These are phyloP conservation scores for Onchidella celtica DNA, from an alignment of 2,888 invertebrate species.

Conservation along the genomic window DNA sequence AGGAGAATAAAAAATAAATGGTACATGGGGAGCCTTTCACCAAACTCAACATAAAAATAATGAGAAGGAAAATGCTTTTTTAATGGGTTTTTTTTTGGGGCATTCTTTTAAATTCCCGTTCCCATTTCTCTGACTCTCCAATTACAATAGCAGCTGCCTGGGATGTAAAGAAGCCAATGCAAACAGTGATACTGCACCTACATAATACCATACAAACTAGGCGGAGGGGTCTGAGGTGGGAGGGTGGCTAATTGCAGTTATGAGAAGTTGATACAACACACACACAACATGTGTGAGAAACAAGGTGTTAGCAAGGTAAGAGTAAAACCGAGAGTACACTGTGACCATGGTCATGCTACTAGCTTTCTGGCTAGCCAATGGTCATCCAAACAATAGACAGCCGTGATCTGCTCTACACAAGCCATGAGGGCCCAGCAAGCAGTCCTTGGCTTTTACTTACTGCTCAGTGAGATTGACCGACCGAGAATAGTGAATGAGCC, in stretches of 20 bases:
- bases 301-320: not conserved
- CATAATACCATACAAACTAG: not conserved
- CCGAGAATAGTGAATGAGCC: constrained; percentile 60
- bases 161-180: not conserved
- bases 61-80: no score
- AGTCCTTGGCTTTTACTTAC: constrained; percentile 51
- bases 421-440: not conserved
- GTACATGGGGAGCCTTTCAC: no score
- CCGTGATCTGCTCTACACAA: not conserved
- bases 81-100: no score
- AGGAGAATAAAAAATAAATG: no score
- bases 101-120: no score
- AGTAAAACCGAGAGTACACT: not conserved
- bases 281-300: not conserved
- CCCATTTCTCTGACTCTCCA: no score
- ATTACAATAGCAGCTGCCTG: not conserved
- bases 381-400: constrained; percentile 6
- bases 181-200: not conserved
- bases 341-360: constrained; percentile 8
- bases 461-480: constrained; percentile 59
- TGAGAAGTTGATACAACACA: not conserved
- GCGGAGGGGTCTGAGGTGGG: not conserved
- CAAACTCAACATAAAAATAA: no score
- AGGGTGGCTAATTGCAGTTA: not conserved
- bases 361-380: not conserved